Evolutionary conservation across 2,888 invertebrate genomes (phyloP).

Genomic region (Chaetogeoica ovagalla): DNA sequence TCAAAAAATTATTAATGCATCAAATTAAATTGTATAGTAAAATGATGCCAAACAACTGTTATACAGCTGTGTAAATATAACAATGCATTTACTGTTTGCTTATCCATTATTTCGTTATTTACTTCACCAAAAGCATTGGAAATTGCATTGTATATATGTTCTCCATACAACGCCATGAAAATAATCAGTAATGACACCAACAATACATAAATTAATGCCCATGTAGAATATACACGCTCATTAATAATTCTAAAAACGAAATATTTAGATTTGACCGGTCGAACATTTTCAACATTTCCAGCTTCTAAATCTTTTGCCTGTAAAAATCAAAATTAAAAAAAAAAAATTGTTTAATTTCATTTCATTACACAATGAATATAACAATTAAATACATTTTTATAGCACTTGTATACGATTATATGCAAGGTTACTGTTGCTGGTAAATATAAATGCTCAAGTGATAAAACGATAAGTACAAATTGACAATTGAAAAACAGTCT

Average conservation of each 20-base stretch:
- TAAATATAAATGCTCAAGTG: too few relatives aligned
- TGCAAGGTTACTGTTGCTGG: too few relatives aligned
- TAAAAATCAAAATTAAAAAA: too few relatives aligned
- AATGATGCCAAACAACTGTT: conserved; percentile 13
- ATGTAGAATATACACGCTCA: conserved; percentile 29
- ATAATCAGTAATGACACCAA: conserved; percentile 21
- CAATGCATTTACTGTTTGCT: conserved; percentile 13
- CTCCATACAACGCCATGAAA: conserved; percentile 34
- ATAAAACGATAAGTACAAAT: too few relatives aligned
- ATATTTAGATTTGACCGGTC: conserved; percentile 24
- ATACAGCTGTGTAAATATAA: conserved; percentile 25
- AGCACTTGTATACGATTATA: too few relatives aligned
- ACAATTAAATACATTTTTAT: too few relatives aligned
- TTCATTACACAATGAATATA: too few relatives aligned
- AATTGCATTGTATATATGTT: conserved; percentile 33
- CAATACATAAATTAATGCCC: conserved; percentile 34
- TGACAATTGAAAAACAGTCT: too few relatives aligned
- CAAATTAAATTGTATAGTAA: not conserved
- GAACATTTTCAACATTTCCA: conserved; percentile 5
- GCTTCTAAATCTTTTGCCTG: conserved; percentile 45
- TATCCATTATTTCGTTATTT: not conserved
- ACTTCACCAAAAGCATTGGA: conserved; percentile 5
- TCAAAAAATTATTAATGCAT: conserved; percentile 6
- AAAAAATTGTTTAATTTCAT: not conserved
- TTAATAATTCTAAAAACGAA: conserved; percentile 36